A percentile compares a stretch with the other conserved stretches of the same genome.
These are phyloP conservation scores for Halichondria panicea DNA, from an alignment of 37 sponge, comb jelly and placozoan species.

Conservation along the genomic window DNA sequence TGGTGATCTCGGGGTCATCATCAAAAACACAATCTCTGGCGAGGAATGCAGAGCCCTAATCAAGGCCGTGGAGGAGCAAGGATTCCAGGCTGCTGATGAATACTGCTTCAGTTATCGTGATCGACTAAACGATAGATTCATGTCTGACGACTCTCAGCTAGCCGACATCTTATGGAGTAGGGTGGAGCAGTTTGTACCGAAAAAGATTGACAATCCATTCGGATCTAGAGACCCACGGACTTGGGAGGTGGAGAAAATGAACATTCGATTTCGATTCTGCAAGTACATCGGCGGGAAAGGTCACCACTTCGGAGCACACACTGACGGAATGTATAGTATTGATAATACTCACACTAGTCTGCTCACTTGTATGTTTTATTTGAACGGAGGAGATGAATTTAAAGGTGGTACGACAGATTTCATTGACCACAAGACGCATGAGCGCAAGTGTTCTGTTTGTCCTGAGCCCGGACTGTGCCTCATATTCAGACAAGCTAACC, in stretches of 20 bases:
- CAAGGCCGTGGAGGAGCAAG: constrained; percentile 47
- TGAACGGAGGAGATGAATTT: constrained; percentile 75
- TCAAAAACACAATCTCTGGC: constrained; percentile 34
- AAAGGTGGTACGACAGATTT: constrained; percentile 82
- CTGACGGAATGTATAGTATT: constrained; percentile 60
- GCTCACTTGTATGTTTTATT: constrained; percentile 80
- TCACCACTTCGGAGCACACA: constrained; percentile 76
- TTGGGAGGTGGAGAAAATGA: constrained; percentile 64
- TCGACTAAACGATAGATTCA: constrained; percentile 73
- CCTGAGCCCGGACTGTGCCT: constrained; percentile 81
- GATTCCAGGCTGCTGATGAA: constrained; percentile 63
- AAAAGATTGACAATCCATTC: background rate
- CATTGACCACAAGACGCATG: constrained; percentile 21
- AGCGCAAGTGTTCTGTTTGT: constrained; percentile 27
- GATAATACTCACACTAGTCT: constrained; percentile 36
- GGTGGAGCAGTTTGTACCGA: constrained; percentile 53
- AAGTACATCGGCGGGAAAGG: constrained; percentile 65
- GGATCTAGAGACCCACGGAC: background rate
- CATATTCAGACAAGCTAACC: constrained; percentile 62
- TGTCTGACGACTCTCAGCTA: constrained; percentile 71
- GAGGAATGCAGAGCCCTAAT: constrained; percentile 73
- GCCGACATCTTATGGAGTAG: constrained; percentile 77
- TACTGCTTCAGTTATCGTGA: constrained; percentile 71
- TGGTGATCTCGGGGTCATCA: constrained; percentile 49
- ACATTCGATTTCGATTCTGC: constrained; percentile 76